Conservation (phyloP, 2,113 vertebrate species). For the Psephotus haematonotus region DNA sequence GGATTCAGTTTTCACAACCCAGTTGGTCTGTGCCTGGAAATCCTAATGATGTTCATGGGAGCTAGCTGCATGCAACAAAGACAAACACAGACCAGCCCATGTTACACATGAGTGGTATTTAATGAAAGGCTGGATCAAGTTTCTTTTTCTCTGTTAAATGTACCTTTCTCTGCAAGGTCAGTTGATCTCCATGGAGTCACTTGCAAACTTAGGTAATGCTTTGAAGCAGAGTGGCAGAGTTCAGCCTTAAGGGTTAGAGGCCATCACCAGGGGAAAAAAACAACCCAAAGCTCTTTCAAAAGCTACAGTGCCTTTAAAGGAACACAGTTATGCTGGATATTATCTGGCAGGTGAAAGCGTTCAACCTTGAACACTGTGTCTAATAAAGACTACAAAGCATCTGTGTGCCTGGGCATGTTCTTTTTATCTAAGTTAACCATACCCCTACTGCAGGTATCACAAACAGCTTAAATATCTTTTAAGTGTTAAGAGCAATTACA, state of each 20-base stretch:
- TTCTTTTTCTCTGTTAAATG: neutral
- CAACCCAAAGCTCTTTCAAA: neutral
- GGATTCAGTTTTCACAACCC: neutral
- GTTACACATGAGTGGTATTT: neutral
- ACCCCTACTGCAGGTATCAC: neutral
- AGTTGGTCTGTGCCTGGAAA: constrained; percentile 4
- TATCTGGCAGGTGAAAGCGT: neutral
- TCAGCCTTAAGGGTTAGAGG: neutral
- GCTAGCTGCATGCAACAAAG: neutral
- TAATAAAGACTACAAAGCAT: neutral
- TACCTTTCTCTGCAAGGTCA: neutral
- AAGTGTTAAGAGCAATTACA: neutral
- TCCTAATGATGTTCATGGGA: neutral
- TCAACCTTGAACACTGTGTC: neutral
- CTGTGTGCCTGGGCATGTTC: neutral
- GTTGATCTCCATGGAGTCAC: neutral
- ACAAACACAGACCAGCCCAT: neutral
- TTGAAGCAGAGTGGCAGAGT: neutral
- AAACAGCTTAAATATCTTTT: neutral
- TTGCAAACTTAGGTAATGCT: neutral
- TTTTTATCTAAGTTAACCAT: neutral
- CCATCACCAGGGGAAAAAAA: neutral
- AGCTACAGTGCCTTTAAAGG: neutral
- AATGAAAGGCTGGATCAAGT: neutral
- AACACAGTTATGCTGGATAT: neutral